phyloP scores from a whole-genome alignment of 2,797 vertebrate genomes.

The Monodelphis domestica region DNA sequence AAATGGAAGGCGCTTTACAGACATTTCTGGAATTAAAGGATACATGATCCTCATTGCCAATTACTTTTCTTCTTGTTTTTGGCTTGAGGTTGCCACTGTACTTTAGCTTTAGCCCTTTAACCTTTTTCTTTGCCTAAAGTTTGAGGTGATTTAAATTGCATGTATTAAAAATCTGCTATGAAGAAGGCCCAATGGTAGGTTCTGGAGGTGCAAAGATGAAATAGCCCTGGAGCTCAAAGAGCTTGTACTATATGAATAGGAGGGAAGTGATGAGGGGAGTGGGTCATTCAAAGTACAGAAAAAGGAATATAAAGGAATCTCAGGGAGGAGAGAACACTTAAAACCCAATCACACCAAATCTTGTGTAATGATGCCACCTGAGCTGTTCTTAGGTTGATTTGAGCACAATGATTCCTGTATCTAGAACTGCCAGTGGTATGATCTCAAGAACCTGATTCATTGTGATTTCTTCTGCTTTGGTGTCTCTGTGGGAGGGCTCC shows the following conservation, averaged over 20 bases:
- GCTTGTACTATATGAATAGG: not conserved
- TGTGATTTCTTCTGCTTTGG: constrained; percentile 59
- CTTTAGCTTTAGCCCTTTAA: not conserved
- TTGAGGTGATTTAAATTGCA: not conserved
- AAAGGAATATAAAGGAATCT: not conserved
- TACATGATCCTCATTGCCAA: not conserved
- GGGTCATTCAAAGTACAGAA: not conserved
- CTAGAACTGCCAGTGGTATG: not conserved
- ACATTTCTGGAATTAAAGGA: not conserved
- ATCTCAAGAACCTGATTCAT: not conserved
- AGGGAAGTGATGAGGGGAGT: not conserved
- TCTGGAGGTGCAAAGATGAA: not conserved
- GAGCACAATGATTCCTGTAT: not conserved
- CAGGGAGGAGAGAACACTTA: not conserved
- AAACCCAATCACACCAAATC: not conserved
- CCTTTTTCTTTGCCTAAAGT: not conserved
- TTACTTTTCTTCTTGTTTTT: too few species aligned
- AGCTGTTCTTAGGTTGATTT: not conserved
- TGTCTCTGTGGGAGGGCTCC: constrained; percentile 64
- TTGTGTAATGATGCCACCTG: not conserved
- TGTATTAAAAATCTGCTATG: not conserved
- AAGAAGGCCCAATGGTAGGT: not conserved
- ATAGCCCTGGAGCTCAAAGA: not conserved
- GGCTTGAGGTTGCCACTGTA: not conserved
- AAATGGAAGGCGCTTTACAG: not conserved